phyloP scores from a whole-genome alignment of 2,797 vertebrate species.

The Trematomus bernacchii region DNA sequence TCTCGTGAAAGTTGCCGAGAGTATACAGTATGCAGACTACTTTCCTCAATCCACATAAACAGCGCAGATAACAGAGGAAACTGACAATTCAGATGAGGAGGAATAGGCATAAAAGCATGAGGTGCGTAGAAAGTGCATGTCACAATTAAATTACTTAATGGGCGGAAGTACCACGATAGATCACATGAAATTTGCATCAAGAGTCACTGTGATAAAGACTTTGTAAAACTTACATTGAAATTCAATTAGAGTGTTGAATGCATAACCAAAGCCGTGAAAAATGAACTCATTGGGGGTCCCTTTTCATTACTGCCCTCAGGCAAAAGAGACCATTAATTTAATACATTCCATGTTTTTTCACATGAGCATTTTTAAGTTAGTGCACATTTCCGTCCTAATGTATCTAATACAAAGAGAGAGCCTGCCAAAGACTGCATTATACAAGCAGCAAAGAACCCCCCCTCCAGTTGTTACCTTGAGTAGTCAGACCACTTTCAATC shows the following conservation, averaged over 20 bases:
- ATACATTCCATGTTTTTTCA: constrained; percentile 88
- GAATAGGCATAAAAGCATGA: constrained; percentile 80
- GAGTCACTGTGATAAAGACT: constrained; percentile 87
- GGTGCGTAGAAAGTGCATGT: constrained; percentile 83
- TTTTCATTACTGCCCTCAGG: constrained; percentile 86
- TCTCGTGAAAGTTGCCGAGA: constrained; percentile 68
- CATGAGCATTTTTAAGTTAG: constrained; percentile 85
- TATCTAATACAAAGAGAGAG: constrained; percentile 84
- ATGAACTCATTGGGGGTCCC: constrained; percentile 87
- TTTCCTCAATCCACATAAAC: constrained; percentile 69
- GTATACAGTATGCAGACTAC: constrained; percentile 50
- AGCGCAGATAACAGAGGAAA: constrained; percentile 75
- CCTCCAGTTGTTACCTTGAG: constrained; percentile 82
- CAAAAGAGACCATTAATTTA: constrained; percentile 90
- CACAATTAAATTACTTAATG: constrained; percentile 88
- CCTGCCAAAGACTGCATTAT: constrained; percentile 84
- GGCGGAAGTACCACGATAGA: constrained; percentile 82
- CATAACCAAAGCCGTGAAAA: constrained; percentile 89
- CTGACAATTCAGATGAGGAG: constrained; percentile 77
- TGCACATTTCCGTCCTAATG: constrained; percentile 86
- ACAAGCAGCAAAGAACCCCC: constrained; percentile 70
- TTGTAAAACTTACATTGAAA: constrained; percentile 89
- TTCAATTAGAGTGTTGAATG: constrained; percentile 90
- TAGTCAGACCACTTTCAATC: constrained; percentile 84
- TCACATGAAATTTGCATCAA: constrained; percentile 90